A percentile compares a stretch with the other conserved stretches of the same genome.
These are phyloP conservation scores for Stegostoma tigrinum DNA, from an alignment of 2,113 vertebrate species.

Conservation along the genomic window DNA sequence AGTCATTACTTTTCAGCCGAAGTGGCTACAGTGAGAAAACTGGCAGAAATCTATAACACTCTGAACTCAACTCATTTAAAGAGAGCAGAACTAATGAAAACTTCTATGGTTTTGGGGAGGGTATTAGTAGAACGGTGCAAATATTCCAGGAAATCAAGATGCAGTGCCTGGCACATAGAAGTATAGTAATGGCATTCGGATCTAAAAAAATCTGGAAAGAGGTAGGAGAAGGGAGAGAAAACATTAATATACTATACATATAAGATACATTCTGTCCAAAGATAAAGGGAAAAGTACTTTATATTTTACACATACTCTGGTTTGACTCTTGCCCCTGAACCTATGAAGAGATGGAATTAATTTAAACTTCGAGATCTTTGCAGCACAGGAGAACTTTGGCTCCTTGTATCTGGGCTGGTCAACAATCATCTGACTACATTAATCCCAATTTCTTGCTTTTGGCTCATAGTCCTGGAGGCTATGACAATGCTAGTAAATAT, in stretches of 20 bases:
- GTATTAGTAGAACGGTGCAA: background rate
- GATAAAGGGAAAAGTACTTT: background rate
- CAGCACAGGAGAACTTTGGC: too few relatives aligned
- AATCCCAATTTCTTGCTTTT: too few relatives aligned
- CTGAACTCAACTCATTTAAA: background rate
- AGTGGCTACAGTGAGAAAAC: background rate
- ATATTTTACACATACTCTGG: background rate
- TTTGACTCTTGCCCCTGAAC: background rate
- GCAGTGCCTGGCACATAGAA: background rate
- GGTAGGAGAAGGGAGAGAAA: background rate
- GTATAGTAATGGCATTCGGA: background rate
- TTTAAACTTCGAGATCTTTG: too few relatives aligned
- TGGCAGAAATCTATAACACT: background rate
- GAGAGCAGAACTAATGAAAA: background rate
- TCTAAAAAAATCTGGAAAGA: background rate
- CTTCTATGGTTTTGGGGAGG: background rate
- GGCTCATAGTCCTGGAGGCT: too few relatives aligned
- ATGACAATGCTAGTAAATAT: too few relatives aligned
- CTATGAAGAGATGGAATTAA: background rate
- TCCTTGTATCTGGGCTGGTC: too few relatives aligned
- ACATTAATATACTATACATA: background rate
- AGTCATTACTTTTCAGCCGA: background rate
- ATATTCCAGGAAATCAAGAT: background rate
- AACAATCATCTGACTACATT: too few relatives aligned
- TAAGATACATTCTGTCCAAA: background rate